A percentile compares a stretch with the other conserved stretches of the same genome.
These are phyloP conservation scores for Zaprionus davidi DNA, from an alignment of 1,140 invertebrate genomes.

Conservation along the genomic window DNA sequence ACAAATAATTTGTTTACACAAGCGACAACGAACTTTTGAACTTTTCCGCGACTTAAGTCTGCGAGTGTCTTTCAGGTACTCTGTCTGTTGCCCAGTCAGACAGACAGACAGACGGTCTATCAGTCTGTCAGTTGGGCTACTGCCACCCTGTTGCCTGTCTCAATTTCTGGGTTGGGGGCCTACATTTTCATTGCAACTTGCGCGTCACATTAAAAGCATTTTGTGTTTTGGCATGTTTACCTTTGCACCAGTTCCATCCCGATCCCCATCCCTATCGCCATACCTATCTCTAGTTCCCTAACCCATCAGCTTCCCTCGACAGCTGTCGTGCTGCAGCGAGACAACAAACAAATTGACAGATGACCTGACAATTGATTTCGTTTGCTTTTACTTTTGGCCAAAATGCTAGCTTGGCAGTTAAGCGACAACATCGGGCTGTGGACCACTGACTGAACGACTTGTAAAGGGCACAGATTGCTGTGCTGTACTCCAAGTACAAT, in stretches of 20 bases:
- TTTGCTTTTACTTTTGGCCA: slow-evolving; percentile 37
- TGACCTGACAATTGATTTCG: slow-evolving; percentile 82
- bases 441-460: slow-evolving; percentile 13
- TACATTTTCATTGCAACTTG: slow-evolving; percentile 73
- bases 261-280: neutral
- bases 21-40: slow-evolving; percentile 81
- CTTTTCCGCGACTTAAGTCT: slow-evolving; percentile 56
- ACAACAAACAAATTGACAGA: slow-evolving; percentile 82
- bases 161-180: slow-evolving; percentile 9
- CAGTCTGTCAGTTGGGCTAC: slow-evolving; percentile 48
- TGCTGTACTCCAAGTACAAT: slow-evolving; percentile 31
- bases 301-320: slow-evolving; percentile 40
- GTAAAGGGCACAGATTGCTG: slow-evolving; percentile 15
- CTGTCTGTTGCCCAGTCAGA: slow-evolving; percentile 15
- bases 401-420: slow-evolving; percentile 19
- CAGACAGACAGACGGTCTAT: slow-evolving; percentile 13
- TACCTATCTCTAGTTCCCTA: slow-evolving; percentile 10
- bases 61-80: slow-evolving; percentile 24
- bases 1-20: slow-evolving; percentile 82
- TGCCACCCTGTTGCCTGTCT: slow-evolving; percentile 45
- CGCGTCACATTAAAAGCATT: slow-evolving; percentile 78
- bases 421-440: slow-evolving; percentile 10
- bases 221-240: slow-evolving; percentile 70
- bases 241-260: slow-evolving; percentile 37
- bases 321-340: slow-evolving; percentile 70